phyloP scores from a whole-genome alignment of 92 coral and sea anemone species.

The Metridium senile region DNA sequence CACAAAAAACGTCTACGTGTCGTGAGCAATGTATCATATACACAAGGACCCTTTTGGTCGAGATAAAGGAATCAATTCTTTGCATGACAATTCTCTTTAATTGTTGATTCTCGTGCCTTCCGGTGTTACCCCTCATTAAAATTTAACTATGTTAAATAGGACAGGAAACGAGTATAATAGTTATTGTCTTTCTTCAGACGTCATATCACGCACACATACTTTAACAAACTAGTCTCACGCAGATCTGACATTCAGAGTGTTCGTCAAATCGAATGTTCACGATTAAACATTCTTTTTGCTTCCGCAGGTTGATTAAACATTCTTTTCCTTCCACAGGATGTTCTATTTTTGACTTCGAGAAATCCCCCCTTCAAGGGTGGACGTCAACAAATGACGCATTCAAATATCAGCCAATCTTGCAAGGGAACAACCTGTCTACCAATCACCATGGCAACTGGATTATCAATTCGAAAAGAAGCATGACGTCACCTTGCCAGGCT shows the following conservation, averaged over 20 bases:
- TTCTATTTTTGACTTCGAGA: constrained; percentile 56
- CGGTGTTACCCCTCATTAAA: not conserved
- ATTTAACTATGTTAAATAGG: not conserved
- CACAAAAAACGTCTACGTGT: no score
- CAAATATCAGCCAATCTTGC: constrained; percentile 51
- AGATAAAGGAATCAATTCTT: no score
- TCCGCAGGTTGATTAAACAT: constrained; percentile 41
- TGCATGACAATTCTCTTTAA: not conserved
- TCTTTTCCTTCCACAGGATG: constrained; percentile 32
- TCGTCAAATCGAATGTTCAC: not conserved
- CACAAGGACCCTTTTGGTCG: no score
- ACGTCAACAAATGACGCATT: constrained; percentile 54
- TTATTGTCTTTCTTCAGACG: not conserved
- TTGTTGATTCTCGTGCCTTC: not conserved
- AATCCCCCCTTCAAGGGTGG: constrained; percentile 57
- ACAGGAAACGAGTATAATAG: not conserved
- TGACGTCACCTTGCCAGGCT: constrained; percentile 57
- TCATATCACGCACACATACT: no score
- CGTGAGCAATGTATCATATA: no score
- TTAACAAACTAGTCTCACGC: not conserved
- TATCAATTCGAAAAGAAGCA: constrained; percentile 41
- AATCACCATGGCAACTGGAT: constrained; percentile 64
- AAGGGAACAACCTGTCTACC: constrained; percentile 4
- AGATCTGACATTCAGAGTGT: not conserved
- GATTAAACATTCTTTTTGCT: not conserved